Evolutionary conservation across 2,797 vertebrate genomes (phyloP).

Genomic region (Gallirallus australis): DNA sequence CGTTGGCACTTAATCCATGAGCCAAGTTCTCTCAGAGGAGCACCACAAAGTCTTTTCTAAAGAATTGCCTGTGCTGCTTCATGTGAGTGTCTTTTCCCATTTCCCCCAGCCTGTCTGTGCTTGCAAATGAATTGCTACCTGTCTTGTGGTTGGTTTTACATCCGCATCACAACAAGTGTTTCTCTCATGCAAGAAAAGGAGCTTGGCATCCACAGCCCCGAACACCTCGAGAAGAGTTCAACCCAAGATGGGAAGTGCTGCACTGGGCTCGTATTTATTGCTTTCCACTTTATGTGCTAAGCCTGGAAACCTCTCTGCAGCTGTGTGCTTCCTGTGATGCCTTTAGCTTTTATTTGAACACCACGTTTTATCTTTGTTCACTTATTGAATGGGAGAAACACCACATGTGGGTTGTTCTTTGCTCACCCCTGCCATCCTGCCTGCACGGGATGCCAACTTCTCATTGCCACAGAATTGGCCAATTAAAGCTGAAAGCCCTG

Average conservation of each 20-base stretch:
- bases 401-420: neutral
- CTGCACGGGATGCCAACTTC: neutral
- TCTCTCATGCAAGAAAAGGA: neutral
- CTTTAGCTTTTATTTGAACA: neutral
- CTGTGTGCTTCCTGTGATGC: neutral
- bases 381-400: neutral
- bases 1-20: neutral
- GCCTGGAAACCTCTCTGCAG: neutral
- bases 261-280: neutral
- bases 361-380: neutral
- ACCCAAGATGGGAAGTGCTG: neutral
- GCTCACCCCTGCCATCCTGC: accelerated
- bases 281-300: neutral
- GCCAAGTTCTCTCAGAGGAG: neutral
- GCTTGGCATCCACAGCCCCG: neutral
- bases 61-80: neutral
- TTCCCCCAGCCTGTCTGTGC: neutral
- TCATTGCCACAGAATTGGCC: neutral
- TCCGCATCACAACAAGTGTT: accelerated
- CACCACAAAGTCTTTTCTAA: neutral
- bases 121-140: neutral
- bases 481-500: neutral
- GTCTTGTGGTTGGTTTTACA: neutral
- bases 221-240: neutral
- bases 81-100: accelerated